phyloP scores from a whole-genome alignment of 2,888 invertebrate species.

The Eremobia ochroleuca region DNA sequence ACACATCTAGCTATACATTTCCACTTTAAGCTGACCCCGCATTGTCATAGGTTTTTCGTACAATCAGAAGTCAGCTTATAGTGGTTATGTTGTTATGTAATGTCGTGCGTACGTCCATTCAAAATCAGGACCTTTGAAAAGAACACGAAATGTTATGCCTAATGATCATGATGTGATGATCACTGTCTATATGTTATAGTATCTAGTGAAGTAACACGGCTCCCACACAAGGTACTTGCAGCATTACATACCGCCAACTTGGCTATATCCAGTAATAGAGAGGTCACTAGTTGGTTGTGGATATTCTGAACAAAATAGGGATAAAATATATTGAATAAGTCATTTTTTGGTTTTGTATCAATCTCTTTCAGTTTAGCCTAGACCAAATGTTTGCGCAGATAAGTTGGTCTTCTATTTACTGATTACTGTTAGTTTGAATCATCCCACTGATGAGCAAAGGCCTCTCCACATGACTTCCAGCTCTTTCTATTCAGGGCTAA shows the following conservation, averaged over 20 bases:
- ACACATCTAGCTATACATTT: neutral
- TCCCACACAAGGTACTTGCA: slow-evolving; percentile 11
- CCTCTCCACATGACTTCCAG: too few relatives aligned
- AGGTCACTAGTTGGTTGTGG: slow-evolving; percentile 25
- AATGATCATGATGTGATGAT: neutral
- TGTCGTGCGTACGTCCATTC: neutral
- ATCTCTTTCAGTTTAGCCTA: too few relatives aligned
- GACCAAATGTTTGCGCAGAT: neutral
- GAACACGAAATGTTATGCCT: neutral
- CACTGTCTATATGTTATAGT: neutral
- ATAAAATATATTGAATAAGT: slow-evolving; percentile 6
- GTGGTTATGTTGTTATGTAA: too few relatives aligned
- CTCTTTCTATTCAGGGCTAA: too few relatives aligned
- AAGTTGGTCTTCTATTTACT: neutral
- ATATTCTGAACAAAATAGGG: slow-evolving; percentile 47
- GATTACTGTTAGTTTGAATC: too few relatives aligned
- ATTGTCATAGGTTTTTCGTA: neutral
- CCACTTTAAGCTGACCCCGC: neutral
- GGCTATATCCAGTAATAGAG: slow-evolving; percentile 43
- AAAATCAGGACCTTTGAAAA: slow-evolving; percentile 5
- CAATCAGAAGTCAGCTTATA: too few relatives aligned
- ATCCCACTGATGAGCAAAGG: too few relatives aligned
- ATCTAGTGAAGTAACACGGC: neutral
- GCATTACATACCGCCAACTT: slow-evolving; percentile 56
- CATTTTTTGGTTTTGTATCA: too few relatives aligned